phyloP scores from a whole-genome alignment of 2,888 invertebrate genomes.

The Drosophila sordidula region DNA sequence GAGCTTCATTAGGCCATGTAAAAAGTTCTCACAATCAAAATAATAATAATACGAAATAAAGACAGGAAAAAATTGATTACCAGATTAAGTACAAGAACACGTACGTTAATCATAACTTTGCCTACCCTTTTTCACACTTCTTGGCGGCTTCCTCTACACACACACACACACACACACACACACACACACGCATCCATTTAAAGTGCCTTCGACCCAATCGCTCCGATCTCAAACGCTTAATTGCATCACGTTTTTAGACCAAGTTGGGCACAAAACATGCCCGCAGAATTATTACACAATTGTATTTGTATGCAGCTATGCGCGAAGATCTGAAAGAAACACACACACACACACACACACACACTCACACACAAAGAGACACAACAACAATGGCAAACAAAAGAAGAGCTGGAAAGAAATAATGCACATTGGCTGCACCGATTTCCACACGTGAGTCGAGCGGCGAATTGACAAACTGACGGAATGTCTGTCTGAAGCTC shows the following conservation, averaged over 20 bases:
- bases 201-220: constrained; percentile 55
- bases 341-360: constrained; percentile 6
- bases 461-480: constrained; percentile 45
- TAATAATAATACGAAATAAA: constrained; percentile 48
- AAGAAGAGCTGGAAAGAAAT: constrained; percentile 43
- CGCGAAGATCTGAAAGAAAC: constrained; percentile 29
- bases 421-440: constrained; percentile 71
- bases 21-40: constrained; percentile 68
- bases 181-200: constrained; percentile 22
- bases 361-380: constrained; percentile 5
- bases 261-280: constrained; percentile 45
- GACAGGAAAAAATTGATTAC: constrained; percentile 75
- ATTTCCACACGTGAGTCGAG: constrained; percentile 71
- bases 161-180: constrained; percentile 8
- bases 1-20: constrained; percentile 46
- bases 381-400: constrained; percentile 19
- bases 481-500: constrained; percentile 27
- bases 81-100: constrained; percentile 61
- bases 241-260: constrained; percentile 82
- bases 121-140: constrained; percentile 69
- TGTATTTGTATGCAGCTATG: constrained; percentile 42
- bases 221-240: constrained; percentile 65
- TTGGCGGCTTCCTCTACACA: constrained; percentile 19
- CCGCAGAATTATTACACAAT: constrained; percentile 75
- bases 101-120: constrained; percentile 79